Conservation (phyloP, 2,113 vertebrate genomes). For the Corythoichthys haematopterus region DNA sequence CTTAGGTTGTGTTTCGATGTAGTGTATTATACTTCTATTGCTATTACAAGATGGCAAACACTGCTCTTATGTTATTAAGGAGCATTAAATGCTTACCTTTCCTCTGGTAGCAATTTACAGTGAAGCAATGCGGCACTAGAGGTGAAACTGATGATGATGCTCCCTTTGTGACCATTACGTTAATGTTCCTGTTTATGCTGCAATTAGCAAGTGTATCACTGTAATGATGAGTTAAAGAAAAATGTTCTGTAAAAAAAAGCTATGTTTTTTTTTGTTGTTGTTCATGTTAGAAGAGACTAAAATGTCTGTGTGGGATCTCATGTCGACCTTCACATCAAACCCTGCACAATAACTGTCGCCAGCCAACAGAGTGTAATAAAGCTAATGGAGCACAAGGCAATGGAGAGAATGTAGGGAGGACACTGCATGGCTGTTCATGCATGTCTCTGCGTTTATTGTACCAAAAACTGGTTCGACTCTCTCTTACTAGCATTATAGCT, state of each 20-base stretch:
- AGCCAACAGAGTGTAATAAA: slow-evolving; percentile 39
- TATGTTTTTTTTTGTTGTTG: background rate
- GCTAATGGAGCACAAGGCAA: slow-evolving; percentile 42
- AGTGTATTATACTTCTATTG: background rate
- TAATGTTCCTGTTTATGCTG: slow-evolving; percentile 35
- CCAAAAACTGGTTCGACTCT: background rate
- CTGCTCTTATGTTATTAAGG: background rate
- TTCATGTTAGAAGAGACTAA: slow-evolving; percentile 5
- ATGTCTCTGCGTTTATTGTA: slow-evolving; percentile 12
- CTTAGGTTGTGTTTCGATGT: background rate
- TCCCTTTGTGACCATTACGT: slow-evolving; percentile 27
- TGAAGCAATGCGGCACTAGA: background rate
- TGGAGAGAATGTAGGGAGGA: slow-evolving; percentile 13
- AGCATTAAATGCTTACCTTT: background rate
- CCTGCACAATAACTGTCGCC: slow-evolving; percentile 22
- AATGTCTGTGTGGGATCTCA: slow-evolving; percentile 6
- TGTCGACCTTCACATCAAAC: slow-evolving; percentile 45
- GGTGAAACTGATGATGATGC: background rate
- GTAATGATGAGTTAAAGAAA: slow-evolving; percentile 58
- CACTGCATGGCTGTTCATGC: slow-evolving; percentile 14
- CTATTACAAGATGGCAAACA: background rate
- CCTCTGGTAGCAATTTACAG: background rate
- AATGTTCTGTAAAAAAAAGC: slow-evolving; percentile 16
- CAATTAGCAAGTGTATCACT: slow-evolving; percentile 51
- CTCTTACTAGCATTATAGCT: background rate